Base-by-base conservation (phyloP, 2,113 vertebrate genomes). In the Cepphus grylle region DNA sequence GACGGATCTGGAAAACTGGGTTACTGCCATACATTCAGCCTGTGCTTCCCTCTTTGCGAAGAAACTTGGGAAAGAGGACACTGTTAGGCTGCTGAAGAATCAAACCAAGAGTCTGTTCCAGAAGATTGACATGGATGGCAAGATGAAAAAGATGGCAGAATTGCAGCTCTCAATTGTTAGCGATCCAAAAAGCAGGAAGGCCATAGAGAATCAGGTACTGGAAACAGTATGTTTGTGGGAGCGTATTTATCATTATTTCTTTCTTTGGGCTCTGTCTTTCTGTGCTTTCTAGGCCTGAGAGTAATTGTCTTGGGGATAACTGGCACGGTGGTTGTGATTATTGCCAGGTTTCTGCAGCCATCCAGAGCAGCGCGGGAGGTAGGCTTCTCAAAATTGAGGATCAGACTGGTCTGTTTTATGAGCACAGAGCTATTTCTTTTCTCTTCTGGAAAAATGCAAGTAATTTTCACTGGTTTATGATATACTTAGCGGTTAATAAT, bases 71-170 rank as follows among this genome's bases (percentile, higher is more conserved):
- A 99, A 99, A 94, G 99, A 99, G 97, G 99, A 99, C 90, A 99
- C 99, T 0, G 97, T 99, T 63, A 98, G 98, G 55, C 96, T 99
- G 72, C 98, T 99, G 80, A 98, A 98, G 92, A 99, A 96, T 95
- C 99, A 99, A 97, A 99, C 99, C 30, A 99, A 98, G 17, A 98
- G 97, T 85, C 98, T 99, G 11, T 98, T 99, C 56, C 99, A 99
- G 98, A 99, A 99, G 98, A 99, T 99, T 32, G 99, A 99, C 96
- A 99, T 99, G 99, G 99, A 99, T 55, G 98, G 99, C 93, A 99
- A 99, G 97, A 99, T 99, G 99, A 99, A 98, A 97, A 99, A 99
- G 98, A 99, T 99, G 99, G 99, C 99, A 0, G 99, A 99, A 95
- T 91, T 99, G 67, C 99, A 99, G 97, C 98, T 99, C 61, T 99